Evolutionary conservation across 2,888 invertebrate species (phyloP), one percentile per base, ranked within the genome.

Genomic region (Melitaea athalia): DNA sequence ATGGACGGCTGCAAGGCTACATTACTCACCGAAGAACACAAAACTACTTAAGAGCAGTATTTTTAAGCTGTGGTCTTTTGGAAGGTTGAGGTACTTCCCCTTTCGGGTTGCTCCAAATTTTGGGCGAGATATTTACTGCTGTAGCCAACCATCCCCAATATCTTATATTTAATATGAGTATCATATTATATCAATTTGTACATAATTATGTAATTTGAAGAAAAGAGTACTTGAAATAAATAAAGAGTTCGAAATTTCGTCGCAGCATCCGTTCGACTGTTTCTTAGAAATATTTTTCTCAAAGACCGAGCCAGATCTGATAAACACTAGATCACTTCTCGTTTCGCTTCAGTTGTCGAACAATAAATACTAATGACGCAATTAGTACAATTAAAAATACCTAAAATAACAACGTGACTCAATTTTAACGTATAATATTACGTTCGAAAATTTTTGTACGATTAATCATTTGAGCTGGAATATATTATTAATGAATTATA

Each of bases 361-460:
- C 64, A 70, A 68, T 70, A 70, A 70, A 70, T 43, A 65, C 64
- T 68, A 68, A 70, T 70, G 62, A 52, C 33, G 61, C 64, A 43
- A 65, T 68, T 68, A 63, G 61, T 63, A 57, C 57, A 57, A 57
- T 57, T 57, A 57, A 57, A 57, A 57, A 15, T 42, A 42, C 15
- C 57, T 8, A 42, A 57, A 57, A 57, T 42, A 57, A 42, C 42
- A 17, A 10, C 38, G 42, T 57, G 57, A 57, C 3, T 57, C 57
- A 57, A 42, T 42, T 15, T 57, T 42, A n/a, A 57, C 57, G 57
- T 57, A 17, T 17, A 52, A 5, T n/a, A 17, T 50, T 7, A 15
- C 52, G 52, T 52, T 24, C 14, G 38, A 14, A 57, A 38, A 57
- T 42, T 57, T 57, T 57, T 57, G 38, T 57, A 15, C 14, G 15